Conservation (phyloP, 2,888 invertebrate species). For the Chrysolina oricalcia region DNA sequence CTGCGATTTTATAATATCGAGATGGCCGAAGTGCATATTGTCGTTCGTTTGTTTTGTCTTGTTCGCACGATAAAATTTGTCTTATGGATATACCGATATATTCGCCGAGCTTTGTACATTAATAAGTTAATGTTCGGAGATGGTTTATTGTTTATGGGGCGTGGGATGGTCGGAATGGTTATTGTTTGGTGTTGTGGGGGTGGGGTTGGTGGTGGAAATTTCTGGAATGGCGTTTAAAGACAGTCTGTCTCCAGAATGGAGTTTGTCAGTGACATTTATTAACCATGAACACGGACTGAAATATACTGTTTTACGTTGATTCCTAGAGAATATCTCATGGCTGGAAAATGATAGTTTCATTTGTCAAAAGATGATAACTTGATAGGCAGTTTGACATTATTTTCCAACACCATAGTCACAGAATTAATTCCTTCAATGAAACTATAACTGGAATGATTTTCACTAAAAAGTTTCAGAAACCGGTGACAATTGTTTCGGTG, state of each 20-base stretch:
- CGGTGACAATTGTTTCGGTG: no score
- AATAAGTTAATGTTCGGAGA: conserved; percentile 32
- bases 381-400: no score
- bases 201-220: conserved; percentile 11
- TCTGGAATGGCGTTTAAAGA: conserved; percentile 14
- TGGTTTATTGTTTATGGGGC: conserved; percentile 30
- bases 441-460: no score
- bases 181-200: conserved; percentile 20
- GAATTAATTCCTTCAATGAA: no score
- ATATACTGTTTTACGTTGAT: not conserved
- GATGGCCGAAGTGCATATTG: conserved; percentile 59
- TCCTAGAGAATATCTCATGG: no score
- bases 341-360: no score
- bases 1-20: conserved; percentile 59
- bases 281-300: not conserved
- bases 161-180: conserved; percentile 29
- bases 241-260: not conserved
- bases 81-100: conserved; percentile 34
- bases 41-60: conserved; percentile 47
- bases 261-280: not conserved
- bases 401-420: no score
- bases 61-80: conserved; percentile 50
- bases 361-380: no score
- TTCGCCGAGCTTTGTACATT: conserved; percentile 26
- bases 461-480: no score